Evolutionary conservation across 2,113 vertebrate species (phyloP).

Genomic region (Myotis yumanensis): DNA sequence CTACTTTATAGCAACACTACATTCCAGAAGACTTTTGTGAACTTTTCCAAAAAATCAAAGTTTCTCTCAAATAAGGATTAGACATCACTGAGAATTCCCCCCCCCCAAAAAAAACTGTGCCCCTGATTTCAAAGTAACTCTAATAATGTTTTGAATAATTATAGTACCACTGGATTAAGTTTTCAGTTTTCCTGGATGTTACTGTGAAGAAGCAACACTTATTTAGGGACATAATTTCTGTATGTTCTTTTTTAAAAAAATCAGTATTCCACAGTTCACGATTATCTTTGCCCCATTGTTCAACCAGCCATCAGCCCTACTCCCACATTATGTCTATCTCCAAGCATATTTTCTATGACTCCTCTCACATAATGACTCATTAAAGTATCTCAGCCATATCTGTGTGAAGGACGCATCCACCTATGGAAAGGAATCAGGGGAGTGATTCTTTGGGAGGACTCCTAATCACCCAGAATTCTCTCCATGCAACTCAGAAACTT

Average conservation of each 20-base stretch:
- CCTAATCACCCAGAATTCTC: background rate
- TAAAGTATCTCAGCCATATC: background rate
- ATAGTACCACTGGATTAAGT: background rate
- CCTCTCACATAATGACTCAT: background rate
- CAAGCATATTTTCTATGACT: background rate
- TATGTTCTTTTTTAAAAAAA: background rate
- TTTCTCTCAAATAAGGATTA: conserved; percentile 30
- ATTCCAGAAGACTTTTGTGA: conserved; percentile 19
- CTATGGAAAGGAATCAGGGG: background rate
- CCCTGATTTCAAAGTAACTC: conserved; percentile 18
- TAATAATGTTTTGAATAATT: conserved; percentile 10
- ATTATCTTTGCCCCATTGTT: background rate
- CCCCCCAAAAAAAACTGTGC: background rate
- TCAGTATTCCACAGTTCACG: background rate
- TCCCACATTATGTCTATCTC: background rate
- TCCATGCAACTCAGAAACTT: background rate
- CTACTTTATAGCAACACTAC: background rate
- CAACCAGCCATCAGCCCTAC: background rate
- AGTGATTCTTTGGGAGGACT: background rate
- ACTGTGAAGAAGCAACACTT: background rate
- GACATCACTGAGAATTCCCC: background rate
- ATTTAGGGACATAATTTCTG: background rate
- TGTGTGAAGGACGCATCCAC: background rate
- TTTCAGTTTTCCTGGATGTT: background rate
- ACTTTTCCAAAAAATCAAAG: conserved; percentile 19